A percentile compares a stretch with the other conserved stretches of the same genome.
Conservation (phyloP, 2,888 invertebrate genomes). For the Agrilus mali region DNA sequence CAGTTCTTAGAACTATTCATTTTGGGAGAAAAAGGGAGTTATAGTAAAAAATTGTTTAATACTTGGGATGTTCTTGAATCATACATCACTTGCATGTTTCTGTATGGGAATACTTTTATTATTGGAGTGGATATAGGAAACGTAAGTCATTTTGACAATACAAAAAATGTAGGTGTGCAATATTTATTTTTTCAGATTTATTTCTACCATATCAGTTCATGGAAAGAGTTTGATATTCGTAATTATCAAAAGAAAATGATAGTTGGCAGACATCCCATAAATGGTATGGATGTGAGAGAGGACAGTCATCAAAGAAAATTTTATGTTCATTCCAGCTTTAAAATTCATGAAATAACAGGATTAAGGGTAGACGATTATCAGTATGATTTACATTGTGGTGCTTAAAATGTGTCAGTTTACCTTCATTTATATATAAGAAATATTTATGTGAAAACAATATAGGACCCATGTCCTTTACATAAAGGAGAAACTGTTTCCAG, state of each 20-base stretch:
- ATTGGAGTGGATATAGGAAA: constrained; percentile 28
- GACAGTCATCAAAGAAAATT: constrained; percentile 24
- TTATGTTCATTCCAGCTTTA: constrained; percentile 28
- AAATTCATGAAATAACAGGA: constrained; percentile 26
- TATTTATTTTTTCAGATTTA: constrained; percentile 22
- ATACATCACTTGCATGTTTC: constrained; percentile 28
- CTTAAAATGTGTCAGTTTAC: too few relatives aligned
- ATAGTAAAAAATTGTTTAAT: constrained; percentile 29
- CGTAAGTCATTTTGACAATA: constrained; percentile 19
- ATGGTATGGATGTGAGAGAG: constrained; percentile 28
- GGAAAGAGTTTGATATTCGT: constrained; percentile 30
- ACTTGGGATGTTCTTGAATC: constrained; percentile 28
- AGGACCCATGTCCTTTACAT: too few relatives aligned
- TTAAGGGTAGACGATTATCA: constrained; percentile 2
- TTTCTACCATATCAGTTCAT: constrained; percentile 29
- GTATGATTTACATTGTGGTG: too few relatives aligned
- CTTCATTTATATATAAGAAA: too few relatives aligned
- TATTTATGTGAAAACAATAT: too few relatives aligned
- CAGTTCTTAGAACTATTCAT: constrained; percentile 31
- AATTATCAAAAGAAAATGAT: constrained; percentile 26
- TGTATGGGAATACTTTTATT: constrained; percentile 31
- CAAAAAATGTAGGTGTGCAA: neutral
- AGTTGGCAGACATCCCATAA: constrained; percentile 29
- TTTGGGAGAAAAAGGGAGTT: constrained; percentile 22
- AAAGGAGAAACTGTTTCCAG: too few relatives aligned